Evolutionary conservation across 2,797 vertebrate genomes (phyloP).

Genomic region (Leuciscus waleckii): DNA sequence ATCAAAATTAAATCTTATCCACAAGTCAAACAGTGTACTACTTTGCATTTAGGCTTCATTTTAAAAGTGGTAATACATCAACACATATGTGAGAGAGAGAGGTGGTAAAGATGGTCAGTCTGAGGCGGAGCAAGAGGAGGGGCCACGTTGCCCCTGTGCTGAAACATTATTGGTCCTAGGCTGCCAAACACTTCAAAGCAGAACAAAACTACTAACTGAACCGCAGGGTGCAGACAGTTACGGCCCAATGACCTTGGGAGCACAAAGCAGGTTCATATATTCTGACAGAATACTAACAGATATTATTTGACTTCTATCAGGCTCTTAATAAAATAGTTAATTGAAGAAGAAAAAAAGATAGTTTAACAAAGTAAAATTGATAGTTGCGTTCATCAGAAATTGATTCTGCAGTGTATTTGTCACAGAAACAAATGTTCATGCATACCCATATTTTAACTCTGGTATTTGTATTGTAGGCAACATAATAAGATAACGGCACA

Average conservation of each 20-base stretch:
- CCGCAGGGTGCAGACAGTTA: background rate
- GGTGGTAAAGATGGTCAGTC: background rate
- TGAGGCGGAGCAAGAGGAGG: background rate
- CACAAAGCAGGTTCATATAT: background rate
- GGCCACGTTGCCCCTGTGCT: background rate
- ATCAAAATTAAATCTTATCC: background rate
- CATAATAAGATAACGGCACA: background rate
- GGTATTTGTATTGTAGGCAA: background rate
- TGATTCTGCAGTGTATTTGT: background rate
- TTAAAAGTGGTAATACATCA: conserved; percentile 3
- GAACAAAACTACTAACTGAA: conserved; percentile 16
- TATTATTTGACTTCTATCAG: background rate
- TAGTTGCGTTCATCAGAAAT: background rate
- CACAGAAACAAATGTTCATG: background rate
- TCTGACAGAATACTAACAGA: background rate
- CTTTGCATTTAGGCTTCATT: background rate
- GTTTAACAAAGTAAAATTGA: background rate
- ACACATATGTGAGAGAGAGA: background rate
- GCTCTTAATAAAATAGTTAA: background rate
- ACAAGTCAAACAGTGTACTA: background rate
- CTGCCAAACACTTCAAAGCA: conserved; percentile 10
- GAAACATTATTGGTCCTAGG: conserved; percentile 12
- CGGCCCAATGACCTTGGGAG: background rate
- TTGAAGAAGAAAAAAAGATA: too few relatives aligned
- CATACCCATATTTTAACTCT: background rate